A percentile compares a stretch with the other conserved stretches of the same genome.
These are phyloP conservation scores for Microctonus hyperodae DNA, from an alignment of 2,888 invertebrate genomes.

Conservation along the genomic window DNA sequence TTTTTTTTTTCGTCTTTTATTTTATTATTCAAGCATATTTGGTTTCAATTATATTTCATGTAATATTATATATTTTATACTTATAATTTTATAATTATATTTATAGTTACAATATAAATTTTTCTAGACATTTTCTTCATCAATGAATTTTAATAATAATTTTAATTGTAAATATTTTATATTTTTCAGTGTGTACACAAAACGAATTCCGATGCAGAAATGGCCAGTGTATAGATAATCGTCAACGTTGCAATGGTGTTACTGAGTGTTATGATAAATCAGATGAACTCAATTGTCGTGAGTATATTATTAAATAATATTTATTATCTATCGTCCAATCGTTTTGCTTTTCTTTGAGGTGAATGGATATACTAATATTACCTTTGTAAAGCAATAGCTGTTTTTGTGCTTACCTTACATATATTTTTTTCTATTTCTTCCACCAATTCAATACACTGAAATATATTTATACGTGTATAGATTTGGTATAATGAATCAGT, in stretches of 20 bases:
- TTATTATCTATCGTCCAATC: constrained; percentile 5
- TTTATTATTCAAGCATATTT: too few relatives aligned
- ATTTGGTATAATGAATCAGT: constrained; percentile 1
- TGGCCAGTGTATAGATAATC: constrained; percentile 68
- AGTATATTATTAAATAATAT: constrained; percentile 44
- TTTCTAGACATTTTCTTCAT: too few relatives aligned
- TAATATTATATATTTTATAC: too few relatives aligned
- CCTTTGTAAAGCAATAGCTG: not conserved
- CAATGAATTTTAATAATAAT: too few relatives aligned
- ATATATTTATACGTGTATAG: not conserved
- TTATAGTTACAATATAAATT: too few relatives aligned
- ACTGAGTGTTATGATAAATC: constrained; percentile 69
- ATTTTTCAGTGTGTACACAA: constrained; percentile 64
- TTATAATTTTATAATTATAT: too few relatives aligned
- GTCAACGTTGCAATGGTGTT: constrained; percentile 66
- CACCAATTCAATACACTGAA: not conserved
- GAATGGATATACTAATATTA: not conserved
- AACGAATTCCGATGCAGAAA: constrained; percentile 70
- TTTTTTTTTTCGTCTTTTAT: constrained; percentile 2
- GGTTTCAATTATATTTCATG: too few relatives aligned
- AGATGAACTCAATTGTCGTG: constrained; percentile 73
- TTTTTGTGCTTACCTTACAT: not conserved
- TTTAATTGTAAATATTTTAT: constrained; percentile 26
- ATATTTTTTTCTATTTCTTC: not conserved
- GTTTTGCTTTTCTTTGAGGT: not conserved